Evolutionary conservation across 2,797 vertebrate genomes (phyloP).

Genomic region (Squalus acanthias): DNA sequence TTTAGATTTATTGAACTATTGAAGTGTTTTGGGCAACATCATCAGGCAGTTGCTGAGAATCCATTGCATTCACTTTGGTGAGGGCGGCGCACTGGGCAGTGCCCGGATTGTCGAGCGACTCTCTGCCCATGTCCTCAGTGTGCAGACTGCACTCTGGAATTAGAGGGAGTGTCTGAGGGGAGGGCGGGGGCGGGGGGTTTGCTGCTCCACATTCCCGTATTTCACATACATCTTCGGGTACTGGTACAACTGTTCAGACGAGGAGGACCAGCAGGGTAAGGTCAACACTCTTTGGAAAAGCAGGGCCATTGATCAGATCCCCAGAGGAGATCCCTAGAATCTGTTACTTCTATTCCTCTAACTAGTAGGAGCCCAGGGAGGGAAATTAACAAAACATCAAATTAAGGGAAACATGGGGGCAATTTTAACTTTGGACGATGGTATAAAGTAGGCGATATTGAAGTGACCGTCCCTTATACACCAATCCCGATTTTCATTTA

Average conservation of each 20-base stretch:
- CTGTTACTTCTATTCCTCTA: too few species aligned
- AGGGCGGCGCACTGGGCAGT: background rate
- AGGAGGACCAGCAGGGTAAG: background rate
- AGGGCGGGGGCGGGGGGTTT: background rate
- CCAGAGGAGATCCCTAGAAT: too few species aligned
- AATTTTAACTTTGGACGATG: too few species aligned
- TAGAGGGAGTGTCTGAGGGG: too few species aligned
- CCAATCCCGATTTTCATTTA: too few species aligned
- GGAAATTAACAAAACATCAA: too few species aligned
- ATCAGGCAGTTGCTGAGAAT: background rate
- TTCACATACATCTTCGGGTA: background rate
- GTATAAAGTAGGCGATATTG: too few species aligned
- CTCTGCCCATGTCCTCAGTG: background rate
- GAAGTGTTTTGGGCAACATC: background rate
- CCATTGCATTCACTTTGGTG: background rate
- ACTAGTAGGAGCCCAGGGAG: too few species aligned
- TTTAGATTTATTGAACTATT: background rate
- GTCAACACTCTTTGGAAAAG: background rate
- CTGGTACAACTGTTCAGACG: background rate
- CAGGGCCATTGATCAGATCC: too few species aligned
- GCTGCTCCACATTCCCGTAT: background rate
- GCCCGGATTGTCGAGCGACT: background rate
- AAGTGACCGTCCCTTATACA: too few species aligned
- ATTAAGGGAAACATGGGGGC: too few species aligned
- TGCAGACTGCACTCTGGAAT: background rate